A percentile compares a stretch with the other conserved stretches of the same genome.
Conservation (phyloP, 2,888 invertebrate genomes). For the Tiliacea citrago region DNA sequence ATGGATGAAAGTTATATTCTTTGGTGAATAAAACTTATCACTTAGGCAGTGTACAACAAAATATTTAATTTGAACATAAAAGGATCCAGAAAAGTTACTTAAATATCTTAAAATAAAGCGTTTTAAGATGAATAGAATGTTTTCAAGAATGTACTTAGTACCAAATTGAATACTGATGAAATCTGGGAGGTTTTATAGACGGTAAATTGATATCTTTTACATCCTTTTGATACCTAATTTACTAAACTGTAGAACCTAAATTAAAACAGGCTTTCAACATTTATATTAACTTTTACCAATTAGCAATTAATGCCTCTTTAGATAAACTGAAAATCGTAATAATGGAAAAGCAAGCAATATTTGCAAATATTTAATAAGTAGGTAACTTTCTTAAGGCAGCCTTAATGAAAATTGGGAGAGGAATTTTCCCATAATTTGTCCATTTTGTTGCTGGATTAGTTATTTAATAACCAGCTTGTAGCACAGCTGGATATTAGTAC, state of each 20-base stretch:
- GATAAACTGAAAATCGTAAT: background rate
- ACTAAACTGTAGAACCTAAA: background rate
- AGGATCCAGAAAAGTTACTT: no score
- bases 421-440: background rate
- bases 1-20: no score
- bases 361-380: background rate
- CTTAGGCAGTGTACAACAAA: no score
- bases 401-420: background rate
- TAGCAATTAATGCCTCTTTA: background rate
- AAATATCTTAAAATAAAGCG: background rate
- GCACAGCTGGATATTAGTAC: background rate
- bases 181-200: slow-evolving; percentile 9
- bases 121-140: slow-evolving; percentile 4
- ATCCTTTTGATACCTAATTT: background rate
- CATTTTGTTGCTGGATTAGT: background rate
- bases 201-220: slow-evolving; percentile 6
- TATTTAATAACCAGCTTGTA: background rate
- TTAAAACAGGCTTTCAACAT: background rate
- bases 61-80: no score
- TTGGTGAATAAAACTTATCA: no score
- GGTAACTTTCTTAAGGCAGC: background rate
- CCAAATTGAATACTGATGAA: slow-evolving; percentile 28
- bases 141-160: slow-evolving; percentile 13
- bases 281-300: background rate
- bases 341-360: background rate